A percentile compares a stretch with the other conserved stretches of the same genome.
Evolutionary conservation across 2,113 vertebrate species (phyloP).

Genomic region (Coryphaenoides rupestris): DNA sequence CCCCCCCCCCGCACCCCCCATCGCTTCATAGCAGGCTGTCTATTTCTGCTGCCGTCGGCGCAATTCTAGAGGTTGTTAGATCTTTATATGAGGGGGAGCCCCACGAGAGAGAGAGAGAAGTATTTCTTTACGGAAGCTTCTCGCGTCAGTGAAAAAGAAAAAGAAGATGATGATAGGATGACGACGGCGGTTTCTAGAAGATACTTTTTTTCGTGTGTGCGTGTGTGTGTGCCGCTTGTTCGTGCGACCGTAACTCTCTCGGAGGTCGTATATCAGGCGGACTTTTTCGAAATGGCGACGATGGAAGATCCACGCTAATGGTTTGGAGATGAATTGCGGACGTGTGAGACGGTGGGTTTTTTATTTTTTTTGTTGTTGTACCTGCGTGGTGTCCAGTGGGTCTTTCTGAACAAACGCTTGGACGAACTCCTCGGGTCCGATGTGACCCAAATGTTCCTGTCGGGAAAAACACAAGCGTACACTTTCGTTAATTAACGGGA

Average conservation of each 20-base stretch:
- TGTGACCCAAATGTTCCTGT: constrained; percentile 93
- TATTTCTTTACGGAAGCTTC: background rate
- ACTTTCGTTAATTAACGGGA: constrained; percentile 57
- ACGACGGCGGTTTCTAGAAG: background rate
- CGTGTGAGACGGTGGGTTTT: constrained; percentile 11
- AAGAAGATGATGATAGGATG: background rate
- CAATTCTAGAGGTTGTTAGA: background rate
- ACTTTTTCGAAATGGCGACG: too few species aligned
- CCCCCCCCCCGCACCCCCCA: too few species aligned
- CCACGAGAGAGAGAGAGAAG: too few species aligned
- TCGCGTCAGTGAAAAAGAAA: background rate
- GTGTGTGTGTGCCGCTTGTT: background rate
- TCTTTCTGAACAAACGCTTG: constrained; percentile 93
- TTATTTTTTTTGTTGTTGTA: too few species aligned
- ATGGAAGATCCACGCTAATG: background rate
- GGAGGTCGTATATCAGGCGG: background rate
- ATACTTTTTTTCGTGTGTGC: background rate
- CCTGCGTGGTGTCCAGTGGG: constrained; percentile 87
- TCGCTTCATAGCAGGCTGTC: background rate
- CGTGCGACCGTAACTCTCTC: background rate
- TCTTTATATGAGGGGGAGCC: too few species aligned
- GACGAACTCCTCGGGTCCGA: constrained; percentile 94
- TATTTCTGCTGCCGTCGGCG: background rate
- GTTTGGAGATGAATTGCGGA: background rate
- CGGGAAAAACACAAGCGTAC: constrained; percentile 25